These are phyloP conservation scores for Prorops nasuta DNA, from an alignment of 1,140 invertebrate species.

Conservation along the genomic window DNA sequence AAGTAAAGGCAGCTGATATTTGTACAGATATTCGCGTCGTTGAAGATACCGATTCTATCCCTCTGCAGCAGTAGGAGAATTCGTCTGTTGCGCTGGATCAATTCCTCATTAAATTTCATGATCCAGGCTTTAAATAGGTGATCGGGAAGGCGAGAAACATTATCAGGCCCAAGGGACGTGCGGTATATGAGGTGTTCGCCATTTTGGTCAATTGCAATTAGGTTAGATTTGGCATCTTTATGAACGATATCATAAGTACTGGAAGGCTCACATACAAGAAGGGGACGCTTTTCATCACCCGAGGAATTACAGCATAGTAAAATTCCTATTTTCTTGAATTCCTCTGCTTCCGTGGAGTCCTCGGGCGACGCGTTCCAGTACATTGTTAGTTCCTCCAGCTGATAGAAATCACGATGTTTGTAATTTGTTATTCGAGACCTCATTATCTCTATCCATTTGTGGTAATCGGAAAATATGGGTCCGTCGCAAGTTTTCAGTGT, in stretches of 20 bases:
- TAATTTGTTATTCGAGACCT: constrained; percentile 30
- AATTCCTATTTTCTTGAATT: constrained; percentile 14
- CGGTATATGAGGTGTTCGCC: constrained; percentile 16
- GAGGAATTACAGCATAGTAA: constrained; percentile 37
- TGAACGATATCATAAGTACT: constrained; percentile 23
- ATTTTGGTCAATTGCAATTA: background rate
- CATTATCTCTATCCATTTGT: constrained; percentile 35
- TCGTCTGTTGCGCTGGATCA: constrained; percentile 24
- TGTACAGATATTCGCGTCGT: constrained; percentile 24
- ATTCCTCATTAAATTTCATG: constrained; percentile 26
- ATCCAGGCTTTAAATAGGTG: constrained; percentile 34
- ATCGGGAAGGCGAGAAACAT: constrained; percentile 30
- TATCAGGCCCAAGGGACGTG: constrained; percentile 22
- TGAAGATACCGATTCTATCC: constrained; percentile 22
- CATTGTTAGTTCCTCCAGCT: constrained; percentile 38
- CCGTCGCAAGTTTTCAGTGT: constrained; percentile 20
- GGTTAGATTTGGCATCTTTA: constrained; percentile 8
- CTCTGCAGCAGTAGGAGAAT: constrained; percentile 35
- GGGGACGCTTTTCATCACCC: constrained; percentile 35
- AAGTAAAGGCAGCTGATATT: constrained; percentile 37
- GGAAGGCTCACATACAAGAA: constrained; percentile 35
- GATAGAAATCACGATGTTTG: constrained; percentile 34
- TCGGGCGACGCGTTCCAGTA: constrained; percentile 24
- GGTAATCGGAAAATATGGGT: constrained; percentile 36
- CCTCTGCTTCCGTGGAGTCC: background rate